Percentiles rank a stretch among this genome's conserved stretches.
These are phyloP conservation scores for Dendrolimus punctatus DNA, from an alignment of 1,140 invertebrate species.

Conservation along the genomic window DNA sequence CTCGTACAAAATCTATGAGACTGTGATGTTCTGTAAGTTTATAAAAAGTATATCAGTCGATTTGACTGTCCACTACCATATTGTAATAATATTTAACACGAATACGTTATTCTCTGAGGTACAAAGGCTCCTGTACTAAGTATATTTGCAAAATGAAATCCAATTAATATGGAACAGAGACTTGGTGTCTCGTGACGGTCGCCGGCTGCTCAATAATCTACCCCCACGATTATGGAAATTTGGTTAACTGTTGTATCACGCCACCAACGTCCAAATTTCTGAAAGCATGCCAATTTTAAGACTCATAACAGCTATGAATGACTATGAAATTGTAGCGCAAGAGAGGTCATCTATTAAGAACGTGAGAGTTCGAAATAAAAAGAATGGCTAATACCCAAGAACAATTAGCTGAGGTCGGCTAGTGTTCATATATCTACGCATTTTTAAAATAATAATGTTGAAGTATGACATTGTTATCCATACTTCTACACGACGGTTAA, in stretches of 20 bases:
- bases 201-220: conserved; percentile 22
- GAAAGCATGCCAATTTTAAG: conserved; percentile 30
- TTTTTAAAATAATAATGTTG: no score
- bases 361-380: conserved; percentile 18
- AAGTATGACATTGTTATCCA: no score
- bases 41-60: no score
- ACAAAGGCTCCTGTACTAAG: background rate
- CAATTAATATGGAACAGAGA: conserved; percentile 22
- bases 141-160: conserved; percentile 21
- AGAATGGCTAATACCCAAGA: no score
- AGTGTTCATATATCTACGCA: no score
- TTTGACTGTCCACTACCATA: no score
- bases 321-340: conserved; percentile 24
- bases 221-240: conserved; percentile 30
- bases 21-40: no score
- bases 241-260: conserved; percentile 29
- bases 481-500: no score
- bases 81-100: no score
- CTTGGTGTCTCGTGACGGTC: conserved; percentile 22
- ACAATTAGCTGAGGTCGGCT: no score
- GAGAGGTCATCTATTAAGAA: conserved; percentile 3
- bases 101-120: no score
- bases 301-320: conserved; percentile 27
- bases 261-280: conserved; percentile 24
- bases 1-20: no score